phyloP scores from a whole-genome alignment of 2,113 vertebrate species.

The Elachura formosa region DNA sequence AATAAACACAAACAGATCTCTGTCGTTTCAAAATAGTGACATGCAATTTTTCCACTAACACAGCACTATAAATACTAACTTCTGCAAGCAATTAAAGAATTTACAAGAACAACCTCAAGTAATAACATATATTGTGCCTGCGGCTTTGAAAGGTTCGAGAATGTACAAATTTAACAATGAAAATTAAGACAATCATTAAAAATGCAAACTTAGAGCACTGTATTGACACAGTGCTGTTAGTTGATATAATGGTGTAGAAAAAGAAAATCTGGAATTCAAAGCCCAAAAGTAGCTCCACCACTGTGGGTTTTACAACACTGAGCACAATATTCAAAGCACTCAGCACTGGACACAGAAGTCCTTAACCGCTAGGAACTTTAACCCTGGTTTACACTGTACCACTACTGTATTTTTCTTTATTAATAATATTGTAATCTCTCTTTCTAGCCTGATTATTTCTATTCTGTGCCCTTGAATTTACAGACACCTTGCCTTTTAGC shows the following conservation, averaged over 20 bases:
- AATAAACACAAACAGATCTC: not conserved
- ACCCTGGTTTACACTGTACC: not conserved
- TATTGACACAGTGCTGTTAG: not conserved
- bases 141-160: not conserved
- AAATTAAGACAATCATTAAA: not conserved
- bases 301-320: not conserved
- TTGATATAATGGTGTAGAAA: not conserved
- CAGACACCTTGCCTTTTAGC: not conserved
- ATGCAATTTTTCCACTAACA: not conserved
- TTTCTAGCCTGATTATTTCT: not conserved
- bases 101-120: not conserved
- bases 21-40: not conserved
- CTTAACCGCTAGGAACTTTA: too few species aligned
- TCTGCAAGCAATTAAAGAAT: conserved; percentile 1
- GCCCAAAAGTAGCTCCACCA: not conserved
- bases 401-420: not conserved
- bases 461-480: not conserved
- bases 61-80: not conserved
- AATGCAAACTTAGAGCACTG: not conserved
- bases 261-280: not conserved
- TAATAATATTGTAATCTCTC: not conserved
- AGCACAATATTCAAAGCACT: not conserved
- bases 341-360: not conserved
- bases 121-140: not conserved
- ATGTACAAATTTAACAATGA: not conserved